Percentiles rank a stretch among this genome's conserved stretches.
Conservation (phyloP, 2,888 invertebrate species). For the Tanytarsus gracilentus region DNA sequence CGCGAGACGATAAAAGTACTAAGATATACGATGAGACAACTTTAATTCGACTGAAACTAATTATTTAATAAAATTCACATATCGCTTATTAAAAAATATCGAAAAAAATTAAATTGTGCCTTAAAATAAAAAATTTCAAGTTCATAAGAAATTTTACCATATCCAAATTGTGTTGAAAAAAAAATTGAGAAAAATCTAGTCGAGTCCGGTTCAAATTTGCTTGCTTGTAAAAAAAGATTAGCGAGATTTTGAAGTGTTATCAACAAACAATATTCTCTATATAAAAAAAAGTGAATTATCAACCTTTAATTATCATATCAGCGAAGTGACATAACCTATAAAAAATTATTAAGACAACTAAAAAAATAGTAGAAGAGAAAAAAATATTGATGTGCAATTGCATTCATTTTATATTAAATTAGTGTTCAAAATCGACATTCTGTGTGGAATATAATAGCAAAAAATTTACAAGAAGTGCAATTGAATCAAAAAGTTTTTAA, state of each 20-base stretch:
- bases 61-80: neutral
- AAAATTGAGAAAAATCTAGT: neutral
- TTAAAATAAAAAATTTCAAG: neutral
- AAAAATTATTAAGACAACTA: neutral
- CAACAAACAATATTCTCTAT: no score
- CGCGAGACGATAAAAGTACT: neutral
- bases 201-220: neutral
- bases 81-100: neutral
- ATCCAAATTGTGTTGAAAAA: neutral
- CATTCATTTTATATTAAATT: neutral
- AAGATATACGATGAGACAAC: neutral
- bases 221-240: neutral
- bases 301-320: neutral
- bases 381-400: neutral
- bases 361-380: neutral
- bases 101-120: neutral
- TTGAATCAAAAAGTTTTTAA: neutral
- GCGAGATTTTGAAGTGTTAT: conserved; percentile 15
- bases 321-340: neutral
- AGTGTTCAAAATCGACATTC: neutral
- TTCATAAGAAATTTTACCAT: neutral
- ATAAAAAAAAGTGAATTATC: no score
- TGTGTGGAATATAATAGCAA: neutral
- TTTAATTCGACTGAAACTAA: neutral
- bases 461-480: neutral